Base-by-base conservation (phyloP, 92 coral and sea anemone species). In the Hydrozoanthus gracilis region DNA sequence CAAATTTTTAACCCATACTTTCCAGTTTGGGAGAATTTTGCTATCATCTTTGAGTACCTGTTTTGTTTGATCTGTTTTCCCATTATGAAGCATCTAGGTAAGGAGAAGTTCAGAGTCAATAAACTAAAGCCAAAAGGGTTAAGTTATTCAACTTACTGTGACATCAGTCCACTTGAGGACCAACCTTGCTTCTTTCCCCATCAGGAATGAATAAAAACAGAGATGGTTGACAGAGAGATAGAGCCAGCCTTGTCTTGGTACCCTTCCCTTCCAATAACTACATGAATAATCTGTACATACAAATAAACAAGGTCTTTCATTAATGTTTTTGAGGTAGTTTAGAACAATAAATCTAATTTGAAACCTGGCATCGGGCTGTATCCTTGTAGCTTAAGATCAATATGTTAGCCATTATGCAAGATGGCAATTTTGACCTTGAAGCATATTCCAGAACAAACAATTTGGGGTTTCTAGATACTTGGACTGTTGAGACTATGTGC, bases 181-280 rank as follows among this genome's bases (percentile, higher is more conserved):
- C 70, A 97, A 93, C 44, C 99, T 84, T 62, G 99, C 99, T 80
- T 97, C 99, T 92, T 93, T 93, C 3, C 99, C 99, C 97, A 97
- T 88, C 84, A 97, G 90, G 58, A 97, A 97, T 67, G 99, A 97
- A 70, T 97, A 97, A 80, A 97, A 97, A 74, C 99, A 97, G 83
- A 97, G 77, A 86, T 97, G 98, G 86, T 93, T 97, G 87, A 97
- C 98, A 75, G 99, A 97, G 15, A 97, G 86, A 77, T 97, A 97
- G 58, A 97, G 86, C 99, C 99, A 97, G 65, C 99, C 99, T 89
- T 97, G 99, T 11, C 99, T 95, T 1, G 99, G 99, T 44, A 97
- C 99, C 50, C 90, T 90, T 3, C 99, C 99, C 86, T 97, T 97
- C 99, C 99, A 97, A 83, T 93, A 97, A 80, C 99, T 97, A 66